Base-by-base conservation (phyloP, 2,797 vertebrate species). In the Eulemur albifrons region DNA sequence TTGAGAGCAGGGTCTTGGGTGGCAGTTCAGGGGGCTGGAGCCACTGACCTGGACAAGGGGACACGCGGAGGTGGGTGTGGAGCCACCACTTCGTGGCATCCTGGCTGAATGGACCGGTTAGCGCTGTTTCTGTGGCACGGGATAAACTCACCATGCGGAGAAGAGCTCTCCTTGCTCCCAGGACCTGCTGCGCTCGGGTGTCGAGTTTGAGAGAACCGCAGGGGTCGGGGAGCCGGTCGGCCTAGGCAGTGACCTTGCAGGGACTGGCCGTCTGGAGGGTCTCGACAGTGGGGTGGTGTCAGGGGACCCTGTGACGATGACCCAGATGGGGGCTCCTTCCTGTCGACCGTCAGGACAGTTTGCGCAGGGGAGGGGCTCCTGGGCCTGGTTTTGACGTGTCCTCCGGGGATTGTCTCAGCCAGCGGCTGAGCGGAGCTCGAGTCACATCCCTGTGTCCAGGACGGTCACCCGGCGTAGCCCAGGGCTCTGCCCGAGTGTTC, bases 401-500 rank as follows among this genome's bases (percentile, higher is more conserved):
- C 69, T 69, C 27, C 50, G 83, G 63, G 1, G 15, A 57, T 6
- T 0, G 2, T 35, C 1, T 23, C 2, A 48, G 4, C 30, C 80
- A 7, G 73, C 2, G 86, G 63, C 59, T 1, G 0, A 32, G 50
- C 23, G 12, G 61, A 45, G 25, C 14, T 1, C 1, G 0, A 10
- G 23, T 32, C 59, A 7, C 7, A 0, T 6, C 18, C 57, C 38
- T 12, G 11, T 3, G 7, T 59, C 50, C 30, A 15, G 54, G 79
- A 65, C 27, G n/a, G 25, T 10, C 2, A 30, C 52, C 5, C 0
- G 0, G 27, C 14, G 7, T 7, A 2, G 25, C 48, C 18, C 2
- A 27, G 57, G 13, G 11, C 73, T 75, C 73, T 65, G 27, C 11
- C 45, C 35, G 69, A 21, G 11, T 7, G 10, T 13, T 20, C 43